Evolutionary conservation across 2,113 vertebrate genomes (phyloP), one percentile per base, ranked within the genome.

Genomic region (Phalacrocorax aristotelis): DNA sequence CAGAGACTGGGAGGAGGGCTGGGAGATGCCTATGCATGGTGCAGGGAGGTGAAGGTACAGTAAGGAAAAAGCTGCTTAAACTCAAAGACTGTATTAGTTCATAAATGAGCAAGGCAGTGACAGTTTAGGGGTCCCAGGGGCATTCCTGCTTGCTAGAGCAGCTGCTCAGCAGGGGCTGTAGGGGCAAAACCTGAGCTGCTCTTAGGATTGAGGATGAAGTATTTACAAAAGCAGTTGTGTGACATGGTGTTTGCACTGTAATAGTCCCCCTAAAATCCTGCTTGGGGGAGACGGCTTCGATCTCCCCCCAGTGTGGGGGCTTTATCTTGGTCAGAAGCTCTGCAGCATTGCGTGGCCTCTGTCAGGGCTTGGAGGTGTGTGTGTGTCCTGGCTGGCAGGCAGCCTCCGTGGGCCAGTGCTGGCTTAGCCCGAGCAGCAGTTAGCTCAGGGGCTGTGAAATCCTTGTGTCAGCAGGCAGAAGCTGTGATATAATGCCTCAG

Each of bases 161-260:
- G 60, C 13, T 32, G 77, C 44, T 70, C 29, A 27, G 44, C 51
- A 51, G 11, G 49, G 70, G 42, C 11, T 66, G 79, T 1, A 10
- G 40, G 60, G 55, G 9, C 12, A 3, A 15, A 25, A 13, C 5
- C 46, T 7, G 46, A 66, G 46, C 55, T 3, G 9, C 26, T 72
- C 26, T 26, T 1, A 0, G 7, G 27, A 0, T 29, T 6, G 22
- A 25, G n/a, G 22, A 0, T 15, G n/a, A 36, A 55, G 65, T 40
- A 22, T 44, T 38, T 22, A 6, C 20, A 54, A 32, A 77, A 81
- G 64, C 20, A 14, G 15, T 3, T 22, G 30, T 15, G 48, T 52
- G 58, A 11, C 0, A 1, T 5, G 14, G 36, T 32, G 49, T 6
- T 48, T 58, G 62, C 13, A 5, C 34, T 68, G 55, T n/a, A 69